Conservation (phyloP, 2,113 vertebrate genomes). For the Telmatochromis sp. region DNA sequence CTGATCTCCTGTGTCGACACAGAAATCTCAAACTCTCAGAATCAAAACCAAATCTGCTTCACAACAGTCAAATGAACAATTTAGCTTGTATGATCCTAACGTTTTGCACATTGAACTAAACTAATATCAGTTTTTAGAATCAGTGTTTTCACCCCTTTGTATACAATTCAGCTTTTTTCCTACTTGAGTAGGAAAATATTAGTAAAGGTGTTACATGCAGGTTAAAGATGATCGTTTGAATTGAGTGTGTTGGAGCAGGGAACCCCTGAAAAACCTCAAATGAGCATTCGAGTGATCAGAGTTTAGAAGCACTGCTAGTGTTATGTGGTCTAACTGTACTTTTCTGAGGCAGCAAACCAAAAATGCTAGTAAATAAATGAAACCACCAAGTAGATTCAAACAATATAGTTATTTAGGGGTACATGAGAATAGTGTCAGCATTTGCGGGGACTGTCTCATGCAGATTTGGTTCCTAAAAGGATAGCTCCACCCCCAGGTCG, state of each 20-base stretch:
- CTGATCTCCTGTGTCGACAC: neutral
- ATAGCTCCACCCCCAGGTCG: neutral
- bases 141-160: neutral
- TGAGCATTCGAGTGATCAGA: neutral
- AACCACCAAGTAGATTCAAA: neutral
- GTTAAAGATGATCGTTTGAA: neutral
- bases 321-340: neutral
- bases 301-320: neutral
- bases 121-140: neutral
- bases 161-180: neutral
- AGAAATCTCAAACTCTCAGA: neutral
- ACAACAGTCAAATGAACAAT: neutral
- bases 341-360: neutral
- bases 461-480: neutral
- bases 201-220: accelerated
- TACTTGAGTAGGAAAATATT: neutral
- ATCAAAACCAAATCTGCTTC: neutral
- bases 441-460: neutral
- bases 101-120: neutral
- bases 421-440: neutral
- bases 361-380: neutral
- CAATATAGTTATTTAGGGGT: neutral
- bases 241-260: neutral
- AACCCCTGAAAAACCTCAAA: accelerated
- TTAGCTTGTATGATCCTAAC: neutral